phyloP scores from a whole-genome alignment of 1,140 invertebrate species.

The Procambarus clarkii region DNA sequence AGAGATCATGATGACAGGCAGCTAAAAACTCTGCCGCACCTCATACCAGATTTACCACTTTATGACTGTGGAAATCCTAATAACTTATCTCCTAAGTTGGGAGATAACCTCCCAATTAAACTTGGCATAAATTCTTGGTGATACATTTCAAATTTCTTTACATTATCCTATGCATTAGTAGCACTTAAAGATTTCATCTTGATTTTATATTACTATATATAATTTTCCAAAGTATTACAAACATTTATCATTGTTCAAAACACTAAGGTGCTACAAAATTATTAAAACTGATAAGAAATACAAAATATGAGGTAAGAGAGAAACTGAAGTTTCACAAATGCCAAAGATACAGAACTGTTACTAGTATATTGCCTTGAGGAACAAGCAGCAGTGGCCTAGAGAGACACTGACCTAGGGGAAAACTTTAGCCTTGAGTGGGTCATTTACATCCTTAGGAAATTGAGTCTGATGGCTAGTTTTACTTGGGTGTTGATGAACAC shows the following conservation, averaged over 20 bases:
- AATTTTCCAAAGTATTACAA: constrained; percentile 9
- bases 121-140: constrained; percentile 17
- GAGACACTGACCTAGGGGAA: background rate
- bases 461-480: constrained; percentile 26
- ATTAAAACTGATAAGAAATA: constrained; percentile 31
- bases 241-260: background rate
- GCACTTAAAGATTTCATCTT: constrained; percentile 2
- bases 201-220: background rate
- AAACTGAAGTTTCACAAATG: constrained; percentile 31
- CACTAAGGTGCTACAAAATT: constrained; percentile 18
- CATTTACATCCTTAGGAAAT: constrained; percentile 21
- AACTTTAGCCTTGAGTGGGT: constrained; percentile 38
- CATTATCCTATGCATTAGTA: background rate
- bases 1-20: constrained; percentile 51
- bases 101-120: background rate
- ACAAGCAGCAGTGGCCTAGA: constrained; percentile 4
- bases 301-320: constrained; percentile 52
- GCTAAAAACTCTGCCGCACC: constrained; percentile 21
- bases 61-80: constrained; percentile 11
- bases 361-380: background rate
- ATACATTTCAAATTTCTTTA: background rate
- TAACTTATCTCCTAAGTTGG: background rate
- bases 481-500: constrained; percentile 57
- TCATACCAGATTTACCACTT: constrained; percentile 34
- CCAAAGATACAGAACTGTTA: constrained; percentile 14